Evolutionary conservation across 2,113 vertebrate species (phyloP), one percentile per base, ranked within the genome.

Genomic region (Mungos mungo): DNA sequence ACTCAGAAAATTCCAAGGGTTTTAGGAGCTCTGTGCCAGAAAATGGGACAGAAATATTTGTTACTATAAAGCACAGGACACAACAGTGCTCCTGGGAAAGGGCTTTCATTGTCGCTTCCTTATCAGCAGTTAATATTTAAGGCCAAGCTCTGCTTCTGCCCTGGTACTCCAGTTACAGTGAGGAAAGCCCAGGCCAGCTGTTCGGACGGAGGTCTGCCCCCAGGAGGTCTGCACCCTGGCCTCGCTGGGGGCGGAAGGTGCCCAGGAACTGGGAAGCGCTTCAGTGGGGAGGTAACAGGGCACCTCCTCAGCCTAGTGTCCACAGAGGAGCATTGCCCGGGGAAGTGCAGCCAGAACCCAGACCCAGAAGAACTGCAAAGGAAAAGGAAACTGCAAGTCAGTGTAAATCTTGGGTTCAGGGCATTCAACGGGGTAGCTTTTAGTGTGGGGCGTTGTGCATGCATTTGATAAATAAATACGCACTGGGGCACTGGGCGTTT

Each of bases 391-490:
- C 13, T 5, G 3, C 35, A 29, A 52, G 23, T 81, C 47, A 63
- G 27, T 0, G 1, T 12, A 16, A 33, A 76, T 31, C 31, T 35
- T 54, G 38, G 31, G 18, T 23, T 31, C 54, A 35, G 66, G 29
- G 3, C 7, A 1, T 25, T 4, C 33, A 31, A 21, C 6, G 7
- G 16, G 12, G 52, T 3, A 3, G 25, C 15, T 35, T 27, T 63
- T 12, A n/a, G 35, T 0, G 1, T 8, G 6, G 15, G 45, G 7
- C 7, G 0, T 41, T 57, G 10, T 14, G 85, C 10, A 14, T 45
- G 14, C 23, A 90, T 35, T 69, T 38, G 23, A 74, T 16, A 7
- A 52, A 9, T 16, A 29, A 52, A 9, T 16, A 29, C 1, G 27
- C 33, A 25, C 6, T 29, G 21, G 27, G 15, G 31, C 33, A 25